Base-by-base conservation (phyloP, 2,888 invertebrate species). In the Sussaba pulchella region DNA sequence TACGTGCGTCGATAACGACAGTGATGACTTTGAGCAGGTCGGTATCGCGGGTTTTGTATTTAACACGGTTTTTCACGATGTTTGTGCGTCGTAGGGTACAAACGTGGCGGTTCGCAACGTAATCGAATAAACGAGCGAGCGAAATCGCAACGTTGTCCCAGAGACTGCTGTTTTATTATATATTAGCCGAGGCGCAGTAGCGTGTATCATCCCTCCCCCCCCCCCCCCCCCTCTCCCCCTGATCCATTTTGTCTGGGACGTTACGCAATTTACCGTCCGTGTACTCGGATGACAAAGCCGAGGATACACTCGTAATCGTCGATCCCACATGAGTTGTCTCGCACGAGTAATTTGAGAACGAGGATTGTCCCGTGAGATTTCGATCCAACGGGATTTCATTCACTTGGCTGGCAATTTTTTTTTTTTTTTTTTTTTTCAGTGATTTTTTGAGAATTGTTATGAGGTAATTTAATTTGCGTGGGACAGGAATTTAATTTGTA, bases 251-350 rank as follows among this genome's bases (percentile, higher is more conserved):
- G 14, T 12, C 19, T 26, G 8, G n/a, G 21, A 24, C 19, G n/a
- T 67, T 52, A 39, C 67, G 39, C 67, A 67, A 67, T 67, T 26
- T 36, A 1, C 10, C 21, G 52, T 52, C 52, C 8, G 19, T 39
- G n/a, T 39, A 52, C 50, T 17, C 4, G 8, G n/a, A 67, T 52
- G 50, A 52, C 26, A 8, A 64, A 43, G 19, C 2, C 12, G 19
- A 61, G 12, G 50, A 67, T 21, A 39, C 21, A 39, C 21, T 39
- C 52, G 21, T 67, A 19, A 52, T n/a, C 57, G 17, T 17, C 2
- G 17, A 36, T 57, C 31, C 14, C 17, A 14, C 17, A 31, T 31
- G 31, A 14, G 31, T 31, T 57, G 31, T 31, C 31, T 14, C 17
- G 17, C 36, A 6, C 31, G 31, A 2, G 8, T 9, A 57, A 57